A percentile compares a stretch with the other conserved stretches of the same genome.
Evolutionary conservation across 2,113 vertebrate species (phyloP).

Genomic region (Aepyceros melampus): DNA sequence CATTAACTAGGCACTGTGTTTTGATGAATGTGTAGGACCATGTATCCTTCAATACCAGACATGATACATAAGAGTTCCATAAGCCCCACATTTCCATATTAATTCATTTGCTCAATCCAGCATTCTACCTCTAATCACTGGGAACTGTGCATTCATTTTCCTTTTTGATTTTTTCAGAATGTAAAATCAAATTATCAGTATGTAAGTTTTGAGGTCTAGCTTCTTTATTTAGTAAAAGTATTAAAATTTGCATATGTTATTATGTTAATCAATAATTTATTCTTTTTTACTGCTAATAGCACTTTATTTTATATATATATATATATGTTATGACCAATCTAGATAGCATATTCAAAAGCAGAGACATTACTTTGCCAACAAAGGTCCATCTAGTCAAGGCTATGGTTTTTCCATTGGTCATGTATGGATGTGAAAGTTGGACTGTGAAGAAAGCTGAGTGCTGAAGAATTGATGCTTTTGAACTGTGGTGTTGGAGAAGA

Average conservation of each 20-base stretch:
- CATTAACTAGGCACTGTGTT: neutral
- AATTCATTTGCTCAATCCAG: neutral
- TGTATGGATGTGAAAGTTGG: too few relatives aligned
- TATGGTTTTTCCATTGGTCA: too few relatives aligned
- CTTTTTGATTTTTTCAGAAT: neutral
- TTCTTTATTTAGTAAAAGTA: neutral
- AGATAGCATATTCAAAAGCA: too few relatives aligned
- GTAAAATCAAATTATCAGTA: neutral
- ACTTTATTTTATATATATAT: neutral
- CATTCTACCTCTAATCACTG: neutral
- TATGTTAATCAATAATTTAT: neutral
- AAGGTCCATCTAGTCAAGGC: too few relatives aligned
- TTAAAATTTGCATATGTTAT: neutral
- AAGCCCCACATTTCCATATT: neutral
- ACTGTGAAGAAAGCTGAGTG: too few relatives aligned
- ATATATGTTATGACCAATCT: neutral
- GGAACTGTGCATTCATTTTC: neutral
- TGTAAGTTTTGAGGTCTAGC: neutral
- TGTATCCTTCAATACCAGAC: neutral
- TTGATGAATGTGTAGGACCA: neutral
- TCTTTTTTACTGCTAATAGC: neutral
- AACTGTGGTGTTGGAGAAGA: too few relatives aligned
- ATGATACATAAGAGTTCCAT: neutral
- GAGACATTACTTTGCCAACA: too few relatives aligned
- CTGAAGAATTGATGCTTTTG: too few relatives aligned